phyloP scores from a whole-genome alignment of 1,140 invertebrate genomes.

The Pogonomyrmex californicus region DNA sequence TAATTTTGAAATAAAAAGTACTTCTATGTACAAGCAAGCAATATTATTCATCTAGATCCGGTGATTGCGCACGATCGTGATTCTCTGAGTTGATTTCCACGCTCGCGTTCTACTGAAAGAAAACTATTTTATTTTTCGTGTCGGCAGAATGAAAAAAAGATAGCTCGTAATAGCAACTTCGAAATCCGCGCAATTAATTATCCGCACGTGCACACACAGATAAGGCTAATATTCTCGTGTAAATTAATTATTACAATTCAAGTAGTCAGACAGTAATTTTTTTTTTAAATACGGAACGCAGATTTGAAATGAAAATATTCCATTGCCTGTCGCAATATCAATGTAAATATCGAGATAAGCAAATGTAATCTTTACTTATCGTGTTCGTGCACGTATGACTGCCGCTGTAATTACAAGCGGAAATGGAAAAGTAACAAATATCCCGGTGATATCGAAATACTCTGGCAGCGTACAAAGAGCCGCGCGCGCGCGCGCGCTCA shows the following conservation, averaged over 20 bases:
- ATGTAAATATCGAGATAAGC: neutral
- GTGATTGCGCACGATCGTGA: neutral
- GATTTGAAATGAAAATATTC: too few species aligned
- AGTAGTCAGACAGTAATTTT: too few species aligned
- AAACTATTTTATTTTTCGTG: neutral
- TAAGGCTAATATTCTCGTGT: neutral
- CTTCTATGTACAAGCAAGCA: neutral
- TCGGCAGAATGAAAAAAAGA: neutral
- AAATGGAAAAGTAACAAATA: constrained; percentile 72
- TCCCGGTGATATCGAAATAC: constrained; percentile 35
- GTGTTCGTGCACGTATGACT: neutral
- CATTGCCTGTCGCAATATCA: too few species aligned
- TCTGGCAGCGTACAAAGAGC: neutral
- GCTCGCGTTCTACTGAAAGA: neutral
- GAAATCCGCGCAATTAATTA: constrained; percentile 33
- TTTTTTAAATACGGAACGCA: too few species aligned
- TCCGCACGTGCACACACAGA: neutral
- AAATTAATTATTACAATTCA: neutral
- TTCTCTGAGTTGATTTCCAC: neutral
- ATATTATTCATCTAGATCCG: neutral
- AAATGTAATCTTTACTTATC: neutral
- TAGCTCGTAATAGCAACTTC: constrained; percentile 48
- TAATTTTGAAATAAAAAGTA: constrained; percentile 3
- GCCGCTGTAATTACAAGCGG: constrained; percentile 70
- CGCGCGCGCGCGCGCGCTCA: neutral